phyloP scores from a whole-genome alignment of 2,113 vertebrate species.

The Petroica traversi region DNA sequence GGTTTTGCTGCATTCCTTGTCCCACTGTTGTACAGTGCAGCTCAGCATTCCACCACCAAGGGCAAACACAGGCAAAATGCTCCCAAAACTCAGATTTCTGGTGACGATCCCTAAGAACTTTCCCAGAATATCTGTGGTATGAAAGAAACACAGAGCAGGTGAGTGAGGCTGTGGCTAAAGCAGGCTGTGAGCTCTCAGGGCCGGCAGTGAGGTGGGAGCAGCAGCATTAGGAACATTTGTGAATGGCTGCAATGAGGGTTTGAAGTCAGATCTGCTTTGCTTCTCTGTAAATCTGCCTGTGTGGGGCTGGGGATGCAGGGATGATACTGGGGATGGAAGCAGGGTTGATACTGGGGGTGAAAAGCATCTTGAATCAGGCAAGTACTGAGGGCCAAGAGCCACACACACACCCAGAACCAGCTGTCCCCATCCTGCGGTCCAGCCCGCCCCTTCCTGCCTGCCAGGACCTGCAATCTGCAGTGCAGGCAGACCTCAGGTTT shows the following conservation, averaged over 20 bases:
- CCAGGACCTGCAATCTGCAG: neutral
- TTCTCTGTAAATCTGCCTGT: neutral
- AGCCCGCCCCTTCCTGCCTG: rapidly evolving
- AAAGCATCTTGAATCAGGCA: neutral
- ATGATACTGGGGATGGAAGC: neutral
- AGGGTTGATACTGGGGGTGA: neutral
- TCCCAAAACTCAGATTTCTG: neutral
- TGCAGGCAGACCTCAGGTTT: neutral
- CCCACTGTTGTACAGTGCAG: neutral
- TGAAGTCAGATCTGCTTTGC: neutral
- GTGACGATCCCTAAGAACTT: neutral
- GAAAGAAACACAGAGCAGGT: neutral
- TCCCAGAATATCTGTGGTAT: neutral
- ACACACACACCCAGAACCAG: rapidly evolving
- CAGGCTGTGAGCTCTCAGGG: neutral
- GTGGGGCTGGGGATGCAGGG: neutral
- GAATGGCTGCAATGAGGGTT: neutral
- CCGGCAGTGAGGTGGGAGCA: neutral
- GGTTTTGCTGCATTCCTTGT: neutral
- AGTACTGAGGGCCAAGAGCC: neutral
- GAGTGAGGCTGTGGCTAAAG: neutral
- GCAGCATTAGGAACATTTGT: neutral
- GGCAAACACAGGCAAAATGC: neutral
- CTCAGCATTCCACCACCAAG: neutral
- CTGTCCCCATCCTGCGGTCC: neutral